Percentiles rank a stretch among this genome's conserved stretches.
Evolutionary conservation across 2,797 vertebrate genomes (phyloP).

Genomic region (Gallinago nigripennis): DNA sequence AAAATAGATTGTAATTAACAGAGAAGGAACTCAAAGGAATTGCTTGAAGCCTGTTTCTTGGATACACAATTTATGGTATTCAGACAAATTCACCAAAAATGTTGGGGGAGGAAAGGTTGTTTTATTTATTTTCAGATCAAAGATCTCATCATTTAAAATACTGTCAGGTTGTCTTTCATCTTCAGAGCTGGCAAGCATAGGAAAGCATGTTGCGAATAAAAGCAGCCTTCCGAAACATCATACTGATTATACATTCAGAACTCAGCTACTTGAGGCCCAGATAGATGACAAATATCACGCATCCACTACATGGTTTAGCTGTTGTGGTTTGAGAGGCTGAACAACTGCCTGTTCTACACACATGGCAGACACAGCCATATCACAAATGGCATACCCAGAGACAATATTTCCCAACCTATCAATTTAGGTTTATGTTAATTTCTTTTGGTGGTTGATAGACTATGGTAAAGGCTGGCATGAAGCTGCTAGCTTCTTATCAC

Average conservation of each 20-base stretch:
- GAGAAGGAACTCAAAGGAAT: slow-evolving; percentile 43
- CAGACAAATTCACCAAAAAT: slow-evolving; percentile 36
- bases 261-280: neutral
- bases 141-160: slow-evolving; percentile 22
- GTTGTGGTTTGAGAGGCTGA: neutral
- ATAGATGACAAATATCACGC: neutral
- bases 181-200: slow-evolving; percentile 19
- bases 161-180: slow-evolving; percentile 28
- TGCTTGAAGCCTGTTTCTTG: slow-evolving; percentile 31
- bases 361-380: neutral
- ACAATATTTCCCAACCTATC: neutral
- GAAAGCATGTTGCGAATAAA: slow-evolving; percentile 42
- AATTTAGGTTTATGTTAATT: neutral
- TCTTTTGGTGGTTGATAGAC: neutral
- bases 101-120: neutral
- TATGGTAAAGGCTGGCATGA: neutral
- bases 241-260: slow-evolving; percentile 22
- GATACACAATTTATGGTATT: slow-evolving; percentile 30
- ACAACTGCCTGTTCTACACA: neutral
- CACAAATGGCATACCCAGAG: neutral
- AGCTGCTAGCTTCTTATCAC: neutral
- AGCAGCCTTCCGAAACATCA: slow-evolving; percentile 41
- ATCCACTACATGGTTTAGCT: neutral
- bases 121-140: slow-evolving; percentile 36
- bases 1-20: slow-evolving; percentile 26